Percentiles rank a stretch among this genome's conserved stretches.
phyloP scores from a whole-genome alignment of 2,888 invertebrate species.

The Eristalis tenax region DNA sequence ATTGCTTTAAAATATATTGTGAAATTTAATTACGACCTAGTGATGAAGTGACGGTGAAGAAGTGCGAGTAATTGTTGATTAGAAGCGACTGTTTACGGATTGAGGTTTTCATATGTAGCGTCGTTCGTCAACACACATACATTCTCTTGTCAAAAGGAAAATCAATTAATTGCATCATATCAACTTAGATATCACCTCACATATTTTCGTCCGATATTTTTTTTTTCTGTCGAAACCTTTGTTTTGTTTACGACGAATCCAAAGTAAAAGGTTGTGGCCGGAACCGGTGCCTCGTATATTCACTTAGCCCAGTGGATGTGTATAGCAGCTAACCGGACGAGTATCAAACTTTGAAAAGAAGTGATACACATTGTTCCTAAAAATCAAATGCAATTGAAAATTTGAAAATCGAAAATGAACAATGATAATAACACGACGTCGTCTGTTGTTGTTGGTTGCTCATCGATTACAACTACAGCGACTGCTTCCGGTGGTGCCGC shows the following conservation, averaged over 20 bases:
- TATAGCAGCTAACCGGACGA: neutral
- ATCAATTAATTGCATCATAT: constrained; percentile 68
- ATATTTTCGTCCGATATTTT: neutral
- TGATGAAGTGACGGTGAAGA: constrained; percentile 14
- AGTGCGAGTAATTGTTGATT: constrained; percentile 8
- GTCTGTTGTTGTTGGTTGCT: constrained; percentile 62
- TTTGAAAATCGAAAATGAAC: constrained; percentile 62
- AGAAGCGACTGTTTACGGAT: constrained; percentile 11
- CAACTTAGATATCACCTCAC: neutral
- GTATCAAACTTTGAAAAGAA: neutral
- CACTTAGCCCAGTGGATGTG: neutral
- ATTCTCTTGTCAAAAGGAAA: constrained; percentile 31
- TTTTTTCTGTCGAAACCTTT: neutral
- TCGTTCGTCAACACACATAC: constrained; percentile 7
- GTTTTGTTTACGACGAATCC: neutral
- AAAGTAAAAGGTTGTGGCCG: neutral
- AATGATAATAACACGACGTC: constrained; percentile 64
- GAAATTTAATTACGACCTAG: constrained; percentile 4
- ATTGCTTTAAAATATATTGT: neutral
- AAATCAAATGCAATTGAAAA: constrained; percentile 59
- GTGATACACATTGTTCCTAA: constrained; percentile 19
- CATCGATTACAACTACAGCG: constrained; percentile 56
- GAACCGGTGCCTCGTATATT: neutral
- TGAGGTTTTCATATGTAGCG: constrained; percentile 30
- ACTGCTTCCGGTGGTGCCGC: constrained; percentile 21